Conservation (phyloP, 2,888 invertebrate genomes). For the Ectobius pallidus region DNA sequence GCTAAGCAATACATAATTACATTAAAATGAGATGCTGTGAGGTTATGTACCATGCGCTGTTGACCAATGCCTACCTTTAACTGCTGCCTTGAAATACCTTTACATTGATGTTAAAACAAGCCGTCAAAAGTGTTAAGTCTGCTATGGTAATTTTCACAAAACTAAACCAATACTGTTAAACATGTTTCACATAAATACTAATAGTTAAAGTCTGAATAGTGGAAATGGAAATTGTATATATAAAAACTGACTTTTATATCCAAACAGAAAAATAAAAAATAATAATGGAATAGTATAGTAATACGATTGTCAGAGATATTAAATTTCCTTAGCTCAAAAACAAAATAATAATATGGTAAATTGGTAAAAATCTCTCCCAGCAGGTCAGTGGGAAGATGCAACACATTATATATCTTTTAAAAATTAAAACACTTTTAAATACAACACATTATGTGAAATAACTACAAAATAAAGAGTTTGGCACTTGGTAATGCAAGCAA, state of each 20-base stretch:
- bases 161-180: conserved; percentile 6
- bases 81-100: not conserved
- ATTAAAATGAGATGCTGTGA: too few species aligned
- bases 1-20: too few species aligned
- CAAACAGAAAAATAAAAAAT: conserved; percentile 15
- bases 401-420: conserved; percentile 17
- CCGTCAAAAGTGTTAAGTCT: conserved; percentile 1
- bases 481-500: conserved; percentile 25
- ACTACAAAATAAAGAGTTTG: conserved; percentile 23
- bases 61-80: too few species aligned
- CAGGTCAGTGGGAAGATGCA: not conserved
- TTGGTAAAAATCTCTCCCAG: conserved; percentile 20
- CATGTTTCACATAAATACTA: conserved; percentile 1
- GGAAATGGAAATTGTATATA: conserved; percentile 10
- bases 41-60: too few species aligned
- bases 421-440: conserved; percentile 24
- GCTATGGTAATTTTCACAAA: conserved; percentile 13
- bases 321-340: conserved; percentile 14
- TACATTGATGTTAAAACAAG: not conserved
- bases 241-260: conserved; percentile 2
- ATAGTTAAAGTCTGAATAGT: not conserved
- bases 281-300: conserved; percentile 17
- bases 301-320: conserved; percentile 23
- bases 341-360: not conserved
- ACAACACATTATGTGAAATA: conserved; percentile 20